Evolutionary conservation across 2,888 invertebrate genomes (phyloP), one percentile per base, ranked within the genome.

Genomic region (Gastracanthus pulcherrimus): DNA sequence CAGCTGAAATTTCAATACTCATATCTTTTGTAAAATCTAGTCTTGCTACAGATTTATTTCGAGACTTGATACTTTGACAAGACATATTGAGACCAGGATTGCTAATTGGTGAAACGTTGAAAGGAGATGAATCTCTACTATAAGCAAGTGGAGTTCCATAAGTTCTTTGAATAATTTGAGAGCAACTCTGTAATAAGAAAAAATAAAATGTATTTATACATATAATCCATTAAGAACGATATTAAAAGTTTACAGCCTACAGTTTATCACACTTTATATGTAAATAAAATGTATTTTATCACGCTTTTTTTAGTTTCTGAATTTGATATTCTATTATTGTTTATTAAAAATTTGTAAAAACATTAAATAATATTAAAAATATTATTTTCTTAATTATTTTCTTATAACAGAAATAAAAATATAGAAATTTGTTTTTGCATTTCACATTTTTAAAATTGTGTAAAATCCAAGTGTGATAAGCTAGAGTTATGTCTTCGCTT

Each of bases 61-160:
- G 86, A 74, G 85, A 85, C 82, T 82, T 85, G 5, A 86, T 74
- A 84, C 87, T 90, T 76, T 90, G 87, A 51, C 82, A 86, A 0
- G 89, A 89, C 87, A 88, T 88, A 9, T 84, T 84, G 3, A 62
- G 38, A 3, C 77, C 70, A 55, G 76, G 80, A 23, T 84, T 87
- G 64, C 81, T 76, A 67, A 91, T 91, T 0, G 91, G 91, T 13
- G 91, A 91, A 80, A 91, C 86, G 58, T 88, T 86, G 1, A 87
- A 87, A 4, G 89, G 87, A 0, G 91, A 89, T 64, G 89, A 81
- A 71, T 84, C 83, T 19, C 76, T 83, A n/a, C 83, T 77, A 36
- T 70, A 82, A 36, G 83, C 81, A 51, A 84, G 79, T 13, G 91
- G 89, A 3, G 87, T 87, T n/a, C 88, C 87, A 60, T 87, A 84